Conservation (phyloP, 2,113 vertebrate species). For the Oreamnos americanus region DNA sequence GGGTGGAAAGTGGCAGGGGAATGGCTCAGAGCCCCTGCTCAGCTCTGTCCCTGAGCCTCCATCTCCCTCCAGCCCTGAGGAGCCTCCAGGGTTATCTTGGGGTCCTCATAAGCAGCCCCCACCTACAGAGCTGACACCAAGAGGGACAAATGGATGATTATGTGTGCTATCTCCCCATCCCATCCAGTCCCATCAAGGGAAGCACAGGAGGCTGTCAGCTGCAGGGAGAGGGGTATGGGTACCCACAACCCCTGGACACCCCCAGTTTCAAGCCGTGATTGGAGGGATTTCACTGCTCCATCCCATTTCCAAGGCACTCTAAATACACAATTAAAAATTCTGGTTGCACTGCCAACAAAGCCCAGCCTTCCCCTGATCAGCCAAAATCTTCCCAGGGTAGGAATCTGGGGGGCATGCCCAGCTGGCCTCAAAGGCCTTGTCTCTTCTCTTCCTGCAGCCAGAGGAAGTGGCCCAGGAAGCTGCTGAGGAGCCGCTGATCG, state of each 20-base stretch:
- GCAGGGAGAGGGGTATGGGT: not conserved
- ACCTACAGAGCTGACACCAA: not conserved
- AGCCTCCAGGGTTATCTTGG: conserved; percentile 45
- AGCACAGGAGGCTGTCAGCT: not conserved
- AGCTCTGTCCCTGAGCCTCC: conserved; percentile 33
- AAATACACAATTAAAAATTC: conserved; percentile 16
- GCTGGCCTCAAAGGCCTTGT: not conserved
- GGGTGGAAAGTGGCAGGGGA: conserved; percentile 45
- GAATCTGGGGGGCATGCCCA: not conserved
- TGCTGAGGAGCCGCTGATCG: conserved; percentile 91
- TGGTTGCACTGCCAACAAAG: not conserved
- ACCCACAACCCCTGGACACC: not conserved
- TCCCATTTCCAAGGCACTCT: not conserved
- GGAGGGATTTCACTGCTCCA: not conserved
- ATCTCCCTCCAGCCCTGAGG: conserved; percentile 83
- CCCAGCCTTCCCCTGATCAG: not conserved
- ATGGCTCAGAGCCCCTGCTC: conserved; percentile 30
- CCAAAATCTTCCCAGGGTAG: not conserved
- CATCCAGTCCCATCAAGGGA: not conserved
- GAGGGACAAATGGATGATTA: not conserved
- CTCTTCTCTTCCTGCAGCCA: conserved; percentile 79
- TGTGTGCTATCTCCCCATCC: not conserved
- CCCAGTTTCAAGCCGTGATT: not conserved
- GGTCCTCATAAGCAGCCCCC: not conserved
- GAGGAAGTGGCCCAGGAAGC: conserved; percentile 97